Base-by-base conservation (phyloP, 2,888 invertebrate species). In the Rosalia funebris region DNA sequence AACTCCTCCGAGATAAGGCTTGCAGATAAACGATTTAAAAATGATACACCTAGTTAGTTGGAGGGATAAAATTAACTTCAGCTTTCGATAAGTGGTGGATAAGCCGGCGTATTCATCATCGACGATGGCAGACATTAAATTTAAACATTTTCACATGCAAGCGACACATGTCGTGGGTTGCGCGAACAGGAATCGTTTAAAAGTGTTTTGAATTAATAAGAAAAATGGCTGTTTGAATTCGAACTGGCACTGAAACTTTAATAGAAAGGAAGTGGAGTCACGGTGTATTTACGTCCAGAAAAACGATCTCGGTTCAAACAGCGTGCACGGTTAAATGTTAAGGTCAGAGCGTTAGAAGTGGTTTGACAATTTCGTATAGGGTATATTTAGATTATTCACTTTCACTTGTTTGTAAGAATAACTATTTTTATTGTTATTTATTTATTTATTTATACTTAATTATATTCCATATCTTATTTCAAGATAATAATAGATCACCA, bases 141-240 rank as follows among this genome's bases (percentile, higher is more conserved):
- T 45, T 65, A 65, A 68, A 60, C 62, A 68, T 62, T 65, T 59
- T 63, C 68, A 68, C 63, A 64, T 67, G 64, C 50, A 64, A 63
- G 60, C 45, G 54, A 52, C 66, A 67, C 60, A 64, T 66, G 66
- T 68, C 62, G 62, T 63, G 66, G 60, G 60, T 57, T 57, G 58
- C 60, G 53, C 39, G 52, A 37, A 65, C 58, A 69, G 50, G 57
- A 32, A 53, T 53, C 56, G 54, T 54, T 68, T 72, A 68, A 74
- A 71, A 75, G 68, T 73, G 75, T 74, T 77, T 76, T 75, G 76
- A 77, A 77, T 77, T 77, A 77, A 75, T 71, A 75, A 75, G 77
- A 77, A 75, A 76, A 77, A 77, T 73, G 74, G 71, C 61, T 68
- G 67, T 70, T 73, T 71, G 67, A 68, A 75, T 74, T 70, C 71